Conservation (phyloP, 2,113 vertebrate genomes). For the Elgaria multicarinata region DNA sequence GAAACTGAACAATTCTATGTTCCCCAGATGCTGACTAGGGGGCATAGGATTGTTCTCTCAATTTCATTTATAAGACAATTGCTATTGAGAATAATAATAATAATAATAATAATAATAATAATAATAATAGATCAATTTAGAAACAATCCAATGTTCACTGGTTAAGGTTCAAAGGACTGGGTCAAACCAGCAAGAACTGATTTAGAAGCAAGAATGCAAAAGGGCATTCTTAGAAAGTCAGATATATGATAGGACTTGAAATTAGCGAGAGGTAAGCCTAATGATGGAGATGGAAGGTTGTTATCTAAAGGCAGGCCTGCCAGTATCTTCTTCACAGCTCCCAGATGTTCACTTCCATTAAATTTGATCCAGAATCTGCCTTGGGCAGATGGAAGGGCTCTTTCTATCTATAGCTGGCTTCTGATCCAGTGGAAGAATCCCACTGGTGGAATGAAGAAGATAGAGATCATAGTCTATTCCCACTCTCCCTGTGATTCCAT, state of each 20-base stretch:
- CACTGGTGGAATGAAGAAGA: not conserved
- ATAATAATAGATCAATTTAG: not conserved
- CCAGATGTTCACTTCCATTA: not conserved
- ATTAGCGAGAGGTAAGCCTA: not conserved
- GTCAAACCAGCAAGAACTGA: not conserved
- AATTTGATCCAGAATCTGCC: not conserved
- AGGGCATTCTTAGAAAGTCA: not conserved
- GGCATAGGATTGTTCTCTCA: too few relatives aligned
- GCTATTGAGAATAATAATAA: not conserved
- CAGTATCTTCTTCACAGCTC: not conserved
- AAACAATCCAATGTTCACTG: not conserved
- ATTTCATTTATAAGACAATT: not conserved
- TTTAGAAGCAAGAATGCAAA: not conserved
- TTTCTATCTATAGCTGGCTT: not conserved
- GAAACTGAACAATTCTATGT: too few relatives aligned
- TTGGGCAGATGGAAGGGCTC: not conserved
- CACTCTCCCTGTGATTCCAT: not conserved
- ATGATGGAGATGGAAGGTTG: not conserved
- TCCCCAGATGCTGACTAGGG: too few relatives aligned
- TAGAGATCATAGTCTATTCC: not conserved
- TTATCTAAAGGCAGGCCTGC: not conserved
- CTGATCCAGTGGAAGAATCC: not conserved
- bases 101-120: too few relatives aligned
- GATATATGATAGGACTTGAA: not conserved
- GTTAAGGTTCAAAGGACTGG: not conserved